Evolutionary conservation across 2,888 invertebrate species (phyloP), one percentile per base, ranked within the genome.

Genomic region (Epirrita christyi): DNA sequence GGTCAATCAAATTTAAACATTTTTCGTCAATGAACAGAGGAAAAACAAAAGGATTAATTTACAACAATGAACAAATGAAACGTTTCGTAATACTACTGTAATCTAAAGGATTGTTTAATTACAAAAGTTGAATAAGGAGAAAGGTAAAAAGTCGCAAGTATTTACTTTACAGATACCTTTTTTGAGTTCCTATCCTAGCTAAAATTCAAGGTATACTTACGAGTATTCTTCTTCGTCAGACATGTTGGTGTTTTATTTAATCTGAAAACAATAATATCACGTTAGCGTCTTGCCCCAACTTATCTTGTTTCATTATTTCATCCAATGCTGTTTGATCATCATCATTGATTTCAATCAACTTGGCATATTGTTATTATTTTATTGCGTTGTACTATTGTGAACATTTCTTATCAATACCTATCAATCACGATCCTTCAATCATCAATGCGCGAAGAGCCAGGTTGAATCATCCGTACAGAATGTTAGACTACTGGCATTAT

Each of bases 201-300:
- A 37, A 15, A 42, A 27, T n/a, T 47, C 11, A 56, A 28, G 29
- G 34, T 56, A 77, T 94, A 97, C 97, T 97, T 94, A 97, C 97
- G 97, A 97, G 94, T 97, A 97, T 94, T 97, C 97, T 93, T 97
- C 97, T 92, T 97, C 97, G 94, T 97, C 97, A 94, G 97, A 97
- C 97, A 97, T 97, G 94, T 92, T 96, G 94, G 92, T 93, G 90
- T 85, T 80, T 90, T 92, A 83, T 85, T 72, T 78, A 81, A 71
- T 92, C 92, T 92, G 92, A 52, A 86, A 90, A 76, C 37, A 38
- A 28, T 49, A 63, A 49, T 7, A 34, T 6, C 50, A 11, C 13
- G 29, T 64, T 63, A 59, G 6, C 38, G 13, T 21, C 10, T 37
- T 28, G 8, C 3, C 53, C 38, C 45, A 4, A 41, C 15, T 34